Evolutionary conservation across 2,113 vertebrate genomes (phyloP).

Genomic region (Sus scrofa): DNA sequence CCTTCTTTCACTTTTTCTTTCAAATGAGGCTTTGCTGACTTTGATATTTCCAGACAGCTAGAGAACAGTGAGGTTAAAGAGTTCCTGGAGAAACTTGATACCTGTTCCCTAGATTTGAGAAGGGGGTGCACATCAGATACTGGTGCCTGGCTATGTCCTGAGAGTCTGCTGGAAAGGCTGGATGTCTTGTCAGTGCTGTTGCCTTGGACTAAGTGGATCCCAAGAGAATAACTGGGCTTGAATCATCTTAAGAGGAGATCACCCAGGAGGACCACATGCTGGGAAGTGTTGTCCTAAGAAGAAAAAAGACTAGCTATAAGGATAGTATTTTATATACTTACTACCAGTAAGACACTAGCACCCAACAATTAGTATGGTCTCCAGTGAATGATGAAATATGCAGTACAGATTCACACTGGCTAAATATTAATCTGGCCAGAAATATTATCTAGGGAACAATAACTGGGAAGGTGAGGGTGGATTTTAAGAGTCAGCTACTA

Average conservation of each 20-base stretch:
- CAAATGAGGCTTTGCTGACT: neutral
- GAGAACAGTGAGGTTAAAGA: neutral
- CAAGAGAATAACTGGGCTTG: neutral
- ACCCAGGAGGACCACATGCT: neutral
- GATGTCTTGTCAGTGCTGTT: neutral
- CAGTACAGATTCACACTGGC: neutral
- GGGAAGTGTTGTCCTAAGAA: neutral
- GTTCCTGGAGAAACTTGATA: neutral
- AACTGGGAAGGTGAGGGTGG: neutral
- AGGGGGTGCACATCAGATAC: neutral
- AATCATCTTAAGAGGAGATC: neutral
- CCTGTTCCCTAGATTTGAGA: neutral
- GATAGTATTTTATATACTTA: conserved; percentile 10
- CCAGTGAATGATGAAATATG: neutral
- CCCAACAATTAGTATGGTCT: neutral
- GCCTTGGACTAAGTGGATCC: neutral
- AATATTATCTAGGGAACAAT: neutral
- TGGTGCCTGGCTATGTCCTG: neutral
- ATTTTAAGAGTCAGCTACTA: neutral
- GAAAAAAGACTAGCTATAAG: neutral
- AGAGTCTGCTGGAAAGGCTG: neutral
- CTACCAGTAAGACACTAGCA: neutral
- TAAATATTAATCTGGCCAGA: neutral
- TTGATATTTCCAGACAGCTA: neutral
- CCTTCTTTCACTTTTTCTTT: neutral